phyloP scores from a whole-genome alignment of 2,888 invertebrate species.

The Ichneumoninae sp. region DNA sequence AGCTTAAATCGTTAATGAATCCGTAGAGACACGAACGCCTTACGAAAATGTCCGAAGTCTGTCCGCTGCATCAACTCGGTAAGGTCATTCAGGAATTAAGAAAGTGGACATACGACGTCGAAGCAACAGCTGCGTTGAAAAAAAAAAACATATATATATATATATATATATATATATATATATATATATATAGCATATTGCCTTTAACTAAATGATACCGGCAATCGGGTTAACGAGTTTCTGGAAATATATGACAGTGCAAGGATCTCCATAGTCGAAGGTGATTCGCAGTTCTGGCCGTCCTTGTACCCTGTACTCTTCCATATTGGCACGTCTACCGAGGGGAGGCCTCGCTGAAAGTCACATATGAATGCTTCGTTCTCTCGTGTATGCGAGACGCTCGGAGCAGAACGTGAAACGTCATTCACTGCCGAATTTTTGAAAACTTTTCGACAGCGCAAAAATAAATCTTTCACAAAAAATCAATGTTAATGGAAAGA shows the following conservation, averaged over 20 bases:
- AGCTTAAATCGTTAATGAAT: neutral
- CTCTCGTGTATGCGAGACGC: neutral
- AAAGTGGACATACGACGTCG: neutral
- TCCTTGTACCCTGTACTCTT: conserved; percentile 56
- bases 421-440: neutral
- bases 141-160: neutral
- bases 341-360: neutral
- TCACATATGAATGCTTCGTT: neutral
- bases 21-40: neutral
- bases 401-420: neutral
- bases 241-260: conserved; percentile 40
- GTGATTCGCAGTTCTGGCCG: conserved; percentile 39
- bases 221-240: conserved; percentile 5
- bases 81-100: neutral
- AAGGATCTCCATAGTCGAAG: conserved; percentile 46
- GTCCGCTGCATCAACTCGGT: neutral
- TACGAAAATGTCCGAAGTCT: neutral
- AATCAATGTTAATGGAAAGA: neutral
- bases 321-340: conserved; percentile 15
- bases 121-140: neutral
- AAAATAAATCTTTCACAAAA: neutral
- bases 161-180: neutral
- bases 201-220: neutral
- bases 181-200: neutral
- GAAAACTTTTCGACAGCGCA: neutral